phyloP scores from a whole-genome alignment of 2,113 vertebrate species.

The Eonycteris spelaea region DNA sequence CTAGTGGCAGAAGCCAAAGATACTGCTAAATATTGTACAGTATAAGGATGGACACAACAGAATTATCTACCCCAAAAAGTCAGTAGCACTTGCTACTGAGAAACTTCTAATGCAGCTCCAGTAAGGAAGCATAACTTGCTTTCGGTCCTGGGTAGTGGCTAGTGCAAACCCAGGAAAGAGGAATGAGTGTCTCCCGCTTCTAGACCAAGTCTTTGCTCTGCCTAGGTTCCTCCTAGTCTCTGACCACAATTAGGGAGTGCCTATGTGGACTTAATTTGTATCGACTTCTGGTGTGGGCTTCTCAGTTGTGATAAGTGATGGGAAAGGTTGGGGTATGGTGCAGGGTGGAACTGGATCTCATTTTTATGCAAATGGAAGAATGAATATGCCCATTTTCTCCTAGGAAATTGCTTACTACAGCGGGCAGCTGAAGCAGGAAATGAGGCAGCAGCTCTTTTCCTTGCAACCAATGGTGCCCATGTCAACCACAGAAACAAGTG shows the following conservation, averaged over 20 bases:
- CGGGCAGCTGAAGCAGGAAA: constrained; percentile 91
- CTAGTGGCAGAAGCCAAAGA: neutral
- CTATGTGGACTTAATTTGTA: neutral
- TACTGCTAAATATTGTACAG: neutral
- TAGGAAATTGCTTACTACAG: constrained; percentile 96
- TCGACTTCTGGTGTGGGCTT: neutral
- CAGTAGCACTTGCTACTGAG: neutral
- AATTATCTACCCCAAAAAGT: neutral
- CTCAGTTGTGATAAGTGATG: neutral
- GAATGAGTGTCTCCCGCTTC: neutral
- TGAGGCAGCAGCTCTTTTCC: constrained; percentile 96
- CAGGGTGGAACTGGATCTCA: neutral
- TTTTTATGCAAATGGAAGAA: neutral
- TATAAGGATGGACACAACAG: neutral
- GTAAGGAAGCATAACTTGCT: neutral
- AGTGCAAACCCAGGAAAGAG: neutral
- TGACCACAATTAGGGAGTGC: neutral
- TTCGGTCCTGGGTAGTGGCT: neutral
- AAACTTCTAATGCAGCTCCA: neutral
- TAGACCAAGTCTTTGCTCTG: neutral
- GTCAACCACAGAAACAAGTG: constrained; percentile 96
- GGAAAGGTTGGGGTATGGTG: neutral
- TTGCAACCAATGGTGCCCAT: constrained; percentile 94
- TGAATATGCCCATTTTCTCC: constrained; percentile 21
- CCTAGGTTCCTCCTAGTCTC: neutral